Evolutionary conservation across 2,888 invertebrate species (phyloP), one percentile per base, ranked within the genome.

Genomic region (Drosophila longiperda): DNA sequence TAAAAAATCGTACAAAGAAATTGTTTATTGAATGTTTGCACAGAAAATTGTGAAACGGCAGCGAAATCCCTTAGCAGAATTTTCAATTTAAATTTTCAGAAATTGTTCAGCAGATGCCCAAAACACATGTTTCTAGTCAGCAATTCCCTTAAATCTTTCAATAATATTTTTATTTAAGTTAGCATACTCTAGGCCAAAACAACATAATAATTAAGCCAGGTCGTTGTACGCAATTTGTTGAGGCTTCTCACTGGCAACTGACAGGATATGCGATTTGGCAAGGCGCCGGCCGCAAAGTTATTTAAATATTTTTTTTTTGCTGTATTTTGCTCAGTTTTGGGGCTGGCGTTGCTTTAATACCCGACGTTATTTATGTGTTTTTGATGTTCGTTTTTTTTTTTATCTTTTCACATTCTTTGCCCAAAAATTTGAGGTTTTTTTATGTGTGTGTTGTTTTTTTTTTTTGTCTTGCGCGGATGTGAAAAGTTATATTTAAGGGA

Each of bases 291-390:
- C n/a, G 15, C 23, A 45, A 45, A 23, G 57, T 57, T 70, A 80
- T 83, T 86, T 64, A 73, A 68, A 88, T 80, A 71, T 73, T 73
- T 80, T 26, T 83, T 69, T 73, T 80, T 26, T 8, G 12, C 32
- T 40, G 48, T 66, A 34, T 58, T 77, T 79, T 60, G 48, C 64
- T 69, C 66, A 20, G 33, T 32, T 45, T 45, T 49, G 29, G 29
- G n/a, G 9, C 48, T 9, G 54, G 23, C 67, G 54, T 61, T 32
- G 68, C 42, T 59, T 66, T 73, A 79, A 72, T 63, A 66, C 33
- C 60, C 29, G 55, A 38, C 69, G 38, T 80, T 76, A 64, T 74
- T 78, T 70, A 74, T 77, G 69, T 60, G 40, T 32, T 34, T 72
- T 66, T 65, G 7, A 23, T 45, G 45, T 23, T 45, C 12, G 12